A percentile compares a stretch with the other conserved stretches of the same genome.
These are phyloP conservation scores for Anneissia japonica DNA, from an alignment of 35 echinoderm and acorn worm genomes.

Conservation along the genomic window DNA sequence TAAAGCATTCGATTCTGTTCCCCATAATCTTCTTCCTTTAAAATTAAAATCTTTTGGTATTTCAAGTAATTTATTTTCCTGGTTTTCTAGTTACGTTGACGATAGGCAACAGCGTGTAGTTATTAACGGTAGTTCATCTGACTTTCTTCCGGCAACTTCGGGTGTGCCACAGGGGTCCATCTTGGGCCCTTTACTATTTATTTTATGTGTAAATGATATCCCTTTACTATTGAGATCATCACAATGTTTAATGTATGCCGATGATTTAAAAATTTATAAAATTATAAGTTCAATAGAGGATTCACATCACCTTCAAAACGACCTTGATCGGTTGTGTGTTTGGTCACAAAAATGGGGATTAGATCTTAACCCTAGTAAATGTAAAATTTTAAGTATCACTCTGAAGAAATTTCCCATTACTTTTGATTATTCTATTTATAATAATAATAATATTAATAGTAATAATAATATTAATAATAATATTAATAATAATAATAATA, in stretches of 20 bases:
- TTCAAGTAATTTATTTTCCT: not conserved
- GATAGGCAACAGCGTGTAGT: not conserved
- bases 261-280: not conserved
- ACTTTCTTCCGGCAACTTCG: not conserved
- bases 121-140: not conserved
- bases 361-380: not conserved
- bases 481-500: no score
- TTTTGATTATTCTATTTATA: not conserved
- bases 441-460: not conserved
- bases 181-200: not conserved
- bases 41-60: slow-evolving; percentile 2
- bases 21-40: not conserved
- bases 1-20: slow-evolving; percentile 1
- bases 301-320: not conserved
- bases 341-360: not conserved
- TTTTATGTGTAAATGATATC: not conserved
- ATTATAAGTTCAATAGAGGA: not conserved
- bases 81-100: not conserved
- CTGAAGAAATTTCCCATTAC: not conserved
- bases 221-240: not conserved
- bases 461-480: no score
- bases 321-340: not conserved
- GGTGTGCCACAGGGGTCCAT: not conserved
- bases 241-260: not conserved
- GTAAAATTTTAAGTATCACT: not conserved